Conservation (phyloP, 2,888 invertebrate species). For the Amphipyra tragopoginis region DNA sequence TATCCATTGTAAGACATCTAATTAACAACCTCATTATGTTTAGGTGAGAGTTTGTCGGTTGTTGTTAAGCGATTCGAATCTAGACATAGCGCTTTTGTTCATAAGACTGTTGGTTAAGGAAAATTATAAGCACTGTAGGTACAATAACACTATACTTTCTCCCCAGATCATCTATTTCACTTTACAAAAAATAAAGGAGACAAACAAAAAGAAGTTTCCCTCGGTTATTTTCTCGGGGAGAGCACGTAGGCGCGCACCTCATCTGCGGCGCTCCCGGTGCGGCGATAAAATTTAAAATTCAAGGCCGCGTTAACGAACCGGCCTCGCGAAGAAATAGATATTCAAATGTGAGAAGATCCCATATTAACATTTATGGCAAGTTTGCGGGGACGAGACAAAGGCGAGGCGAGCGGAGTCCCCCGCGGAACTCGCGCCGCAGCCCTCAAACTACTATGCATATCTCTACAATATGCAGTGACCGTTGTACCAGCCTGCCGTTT, state of each 20-base stretch:
- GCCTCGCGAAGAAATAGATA: slow-evolving; percentile 90
- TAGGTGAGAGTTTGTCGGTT: slow-evolving; percentile 2
- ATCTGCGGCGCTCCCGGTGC: slow-evolving; percentile 85
- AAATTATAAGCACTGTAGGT: slow-evolving; percentile 6
- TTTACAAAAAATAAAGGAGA: slow-evolving; percentile 75
- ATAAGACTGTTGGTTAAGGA: neutral
- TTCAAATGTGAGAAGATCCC: slow-evolving; percentile 90
- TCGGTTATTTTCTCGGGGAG: slow-evolving; percentile 85
- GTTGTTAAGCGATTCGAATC: slow-evolving; percentile 22
- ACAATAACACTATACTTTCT: slow-evolving; percentile 39
- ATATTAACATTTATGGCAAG: slow-evolving; percentile 90
- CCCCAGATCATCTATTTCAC: slow-evolving; percentile 68
- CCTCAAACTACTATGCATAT: slow-evolving; percentile 61
- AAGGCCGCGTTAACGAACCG: slow-evolving; percentile 90
- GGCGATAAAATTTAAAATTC: slow-evolving; percentile 90
- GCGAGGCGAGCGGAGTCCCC: slow-evolving; percentile 70
- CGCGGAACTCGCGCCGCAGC: slow-evolving; percentile 64
- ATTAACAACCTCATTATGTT: slow-evolving; percentile 46
- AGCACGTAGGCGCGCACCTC: slow-evolving; percentile 89
- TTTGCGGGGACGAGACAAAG: slow-evolving; percentile 89
- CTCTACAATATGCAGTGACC: slow-evolving; percentile 71
- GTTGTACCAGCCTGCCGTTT: slow-evolving; percentile 43
- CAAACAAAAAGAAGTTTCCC: slow-evolving; percentile 82
- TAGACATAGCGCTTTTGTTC: slow-evolving; percentile 3
- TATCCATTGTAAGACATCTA: slow-evolving; percentile 49